Evolutionary conservation across 2,888 invertebrate species (phyloP).

Genomic region (Mactromeris polynyma): DNA sequence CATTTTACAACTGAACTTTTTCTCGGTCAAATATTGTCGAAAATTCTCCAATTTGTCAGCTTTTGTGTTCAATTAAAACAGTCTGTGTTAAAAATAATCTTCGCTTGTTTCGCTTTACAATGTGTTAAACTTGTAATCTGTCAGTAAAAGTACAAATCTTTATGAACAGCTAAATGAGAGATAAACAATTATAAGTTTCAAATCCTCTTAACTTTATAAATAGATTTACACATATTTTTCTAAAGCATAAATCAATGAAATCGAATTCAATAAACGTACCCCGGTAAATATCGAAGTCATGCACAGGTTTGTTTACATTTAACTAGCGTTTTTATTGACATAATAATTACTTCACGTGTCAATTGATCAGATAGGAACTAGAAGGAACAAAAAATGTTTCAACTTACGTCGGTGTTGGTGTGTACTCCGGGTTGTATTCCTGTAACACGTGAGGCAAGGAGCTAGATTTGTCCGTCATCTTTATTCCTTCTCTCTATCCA

Average conservation of each 20-base stretch:
- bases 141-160: not conserved
- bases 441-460: constrained; percentile 53
- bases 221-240: not conserved
- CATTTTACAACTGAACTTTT: not conserved
- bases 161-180: not conserved
- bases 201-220: not conserved
- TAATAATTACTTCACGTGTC: not conserved
- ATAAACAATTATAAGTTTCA: not conserved
- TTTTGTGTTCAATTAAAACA: not conserved
- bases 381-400: not conserved
- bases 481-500: constrained; percentile 34
- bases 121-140: not conserved
- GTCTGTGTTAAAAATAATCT: not conserved
- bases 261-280: not conserved
- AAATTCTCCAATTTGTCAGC: not conserved
- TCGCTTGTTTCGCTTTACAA: not conserved
- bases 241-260: constrained; percentile 3
- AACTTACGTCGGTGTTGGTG: constrained; percentile 42
- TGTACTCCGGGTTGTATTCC: constrained; percentile 57
- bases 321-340: not conserved
- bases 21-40: not conserved
- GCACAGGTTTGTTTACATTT: not conserved
- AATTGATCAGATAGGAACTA: not conserved
- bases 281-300: not conserved
- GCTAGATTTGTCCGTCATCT: constrained; percentile 31